These are phyloP conservation scores for Hyppa rectilinea DNA, from an alignment of 2,888 invertebrate genomes.

Conservation along the genomic window DNA sequence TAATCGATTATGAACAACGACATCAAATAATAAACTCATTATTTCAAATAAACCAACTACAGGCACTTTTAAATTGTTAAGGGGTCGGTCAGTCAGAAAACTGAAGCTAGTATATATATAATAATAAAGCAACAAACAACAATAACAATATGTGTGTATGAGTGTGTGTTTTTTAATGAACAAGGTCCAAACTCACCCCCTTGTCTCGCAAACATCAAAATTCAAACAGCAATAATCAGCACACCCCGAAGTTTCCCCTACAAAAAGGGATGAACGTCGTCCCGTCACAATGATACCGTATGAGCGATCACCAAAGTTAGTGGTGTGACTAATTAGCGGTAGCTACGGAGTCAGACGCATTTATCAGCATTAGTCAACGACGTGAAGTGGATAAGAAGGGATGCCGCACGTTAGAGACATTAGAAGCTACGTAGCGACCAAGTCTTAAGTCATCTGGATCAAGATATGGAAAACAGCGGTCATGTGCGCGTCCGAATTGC, in stretches of 20 bases:
- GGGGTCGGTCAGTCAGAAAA: too few relatives aligned
- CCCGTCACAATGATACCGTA: constrained; percentile 32
- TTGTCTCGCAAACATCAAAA: background rate
- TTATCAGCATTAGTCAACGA: constrained; percentile 33
- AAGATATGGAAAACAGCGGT: background rate
- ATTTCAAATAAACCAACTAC: too few relatives aligned
- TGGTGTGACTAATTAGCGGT: constrained; percentile 47
- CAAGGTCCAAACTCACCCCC: background rate
- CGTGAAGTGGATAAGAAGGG: constrained; percentile 20
- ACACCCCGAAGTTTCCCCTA: background rate
- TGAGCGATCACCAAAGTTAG: constrained; percentile 56
- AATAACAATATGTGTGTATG: too few relatives aligned
- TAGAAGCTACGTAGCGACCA: background rate
- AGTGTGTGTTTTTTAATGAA: too few relatives aligned
- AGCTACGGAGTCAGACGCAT: constrained; percentile 37
- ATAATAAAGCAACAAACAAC: too few relatives aligned
- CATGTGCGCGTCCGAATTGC: too few relatives aligned
- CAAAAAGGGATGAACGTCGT: constrained; percentile 26
- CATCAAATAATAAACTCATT: too few relatives aligned
- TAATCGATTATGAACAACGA: too few relatives aligned
- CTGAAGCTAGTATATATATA: too few relatives aligned
- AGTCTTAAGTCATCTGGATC: background rate
- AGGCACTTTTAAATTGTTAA: too few relatives aligned
- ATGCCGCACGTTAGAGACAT: background rate
- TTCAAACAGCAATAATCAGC: constrained; percentile 24